Percentiles rank a stretch among this genome's conserved stretches.
These are phyloP conservation scores for Melanophora roralis DNA, from an alignment of 2,888 invertebrate species.

Conservation along the genomic window DNA sequence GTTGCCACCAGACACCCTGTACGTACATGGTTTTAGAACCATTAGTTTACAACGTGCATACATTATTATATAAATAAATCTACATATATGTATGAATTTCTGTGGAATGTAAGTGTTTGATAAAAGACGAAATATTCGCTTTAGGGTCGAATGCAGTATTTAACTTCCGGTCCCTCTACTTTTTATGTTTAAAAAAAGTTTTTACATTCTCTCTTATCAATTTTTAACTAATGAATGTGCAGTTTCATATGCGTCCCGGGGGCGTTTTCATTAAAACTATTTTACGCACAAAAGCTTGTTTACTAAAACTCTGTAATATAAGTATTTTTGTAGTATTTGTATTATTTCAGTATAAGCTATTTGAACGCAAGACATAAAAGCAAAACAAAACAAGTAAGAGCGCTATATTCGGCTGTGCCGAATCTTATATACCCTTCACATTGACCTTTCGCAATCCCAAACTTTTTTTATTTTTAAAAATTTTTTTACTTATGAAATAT, in stretches of 20 bases:
- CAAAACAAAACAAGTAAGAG: too few species aligned
- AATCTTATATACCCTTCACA: too few species aligned
- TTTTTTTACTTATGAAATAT: too few species aligned
- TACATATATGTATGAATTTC: background rate
- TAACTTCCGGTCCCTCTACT: slow-evolving; percentile 53
- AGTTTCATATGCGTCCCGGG: slow-evolving; percentile 47
- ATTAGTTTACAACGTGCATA: background rate
- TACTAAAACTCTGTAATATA: slow-evolving; percentile 45
- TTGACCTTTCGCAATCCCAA: too few species aligned
- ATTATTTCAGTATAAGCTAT: slow-evolving; percentile 19
- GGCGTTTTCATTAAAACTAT: slow-evolving; percentile 62
- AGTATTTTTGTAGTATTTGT: slow-evolving; percentile 16
- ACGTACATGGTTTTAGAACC: too few species aligned
- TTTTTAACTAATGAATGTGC: slow-evolving; percentile 53
- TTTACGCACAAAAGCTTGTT: slow-evolving; percentile 60
- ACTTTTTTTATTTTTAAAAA: too few species aligned
- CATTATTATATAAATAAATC: background rate
- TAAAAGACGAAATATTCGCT: slow-evolving; percentile 23
- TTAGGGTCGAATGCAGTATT: slow-evolving; percentile 40
- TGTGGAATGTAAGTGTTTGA: slow-evolving; percentile 20
- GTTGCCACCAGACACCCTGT: too few species aligned
- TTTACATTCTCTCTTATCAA: slow-evolving; percentile 53
- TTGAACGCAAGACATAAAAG: slow-evolving; percentile 23
- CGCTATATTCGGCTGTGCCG: too few species aligned
- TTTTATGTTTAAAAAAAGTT: slow-evolving; percentile 47